phyloP scores from a whole-genome alignment of 2,797 vertebrate genomes.

The Dipus sagitta region DNA sequence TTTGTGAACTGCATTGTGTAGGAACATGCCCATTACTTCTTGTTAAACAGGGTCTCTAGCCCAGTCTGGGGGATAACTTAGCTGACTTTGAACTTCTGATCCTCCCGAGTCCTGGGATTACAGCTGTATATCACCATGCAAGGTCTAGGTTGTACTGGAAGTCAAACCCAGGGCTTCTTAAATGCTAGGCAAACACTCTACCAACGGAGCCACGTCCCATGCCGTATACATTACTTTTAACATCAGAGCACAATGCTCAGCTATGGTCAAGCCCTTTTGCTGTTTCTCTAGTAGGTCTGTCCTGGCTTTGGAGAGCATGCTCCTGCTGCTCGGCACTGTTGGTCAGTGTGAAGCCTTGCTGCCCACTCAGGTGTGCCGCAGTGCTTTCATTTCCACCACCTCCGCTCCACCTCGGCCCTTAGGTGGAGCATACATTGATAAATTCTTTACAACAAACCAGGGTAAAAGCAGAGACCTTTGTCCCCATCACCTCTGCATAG shows the following conservation, averaged over 20 bases:
- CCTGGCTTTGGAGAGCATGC: not conserved
- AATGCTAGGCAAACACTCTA: too few species aligned
- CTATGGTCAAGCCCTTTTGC: not conserved
- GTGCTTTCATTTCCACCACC: rapidly evolving
- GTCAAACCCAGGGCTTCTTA: too few species aligned
- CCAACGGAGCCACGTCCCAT: too few species aligned
- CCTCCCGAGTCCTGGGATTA: too few species aligned
- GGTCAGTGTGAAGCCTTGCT: not conserved
- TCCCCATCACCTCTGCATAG: not conserved
- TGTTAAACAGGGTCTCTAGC: too few species aligned
- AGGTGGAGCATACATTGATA: not conserved
- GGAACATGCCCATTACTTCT: not conserved
- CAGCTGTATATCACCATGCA: too few species aligned
- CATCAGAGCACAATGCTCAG: not conserved
- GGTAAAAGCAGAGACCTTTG: not conserved
- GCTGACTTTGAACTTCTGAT: too few species aligned
- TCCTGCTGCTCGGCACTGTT: not conserved
- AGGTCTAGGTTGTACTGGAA: too few species aligned
- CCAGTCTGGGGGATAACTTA: too few species aligned
- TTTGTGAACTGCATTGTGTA: not conserved
- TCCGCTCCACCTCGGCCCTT: not conserved
- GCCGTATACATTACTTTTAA: not conserved
- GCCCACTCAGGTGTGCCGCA: not conserved
- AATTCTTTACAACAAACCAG: not conserved
- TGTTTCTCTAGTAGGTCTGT: too few species aligned